Evolutionary conservation across 2,113 vertebrate genomes (phyloP).

Genomic region (Sakesphorus luctuosus): DNA sequence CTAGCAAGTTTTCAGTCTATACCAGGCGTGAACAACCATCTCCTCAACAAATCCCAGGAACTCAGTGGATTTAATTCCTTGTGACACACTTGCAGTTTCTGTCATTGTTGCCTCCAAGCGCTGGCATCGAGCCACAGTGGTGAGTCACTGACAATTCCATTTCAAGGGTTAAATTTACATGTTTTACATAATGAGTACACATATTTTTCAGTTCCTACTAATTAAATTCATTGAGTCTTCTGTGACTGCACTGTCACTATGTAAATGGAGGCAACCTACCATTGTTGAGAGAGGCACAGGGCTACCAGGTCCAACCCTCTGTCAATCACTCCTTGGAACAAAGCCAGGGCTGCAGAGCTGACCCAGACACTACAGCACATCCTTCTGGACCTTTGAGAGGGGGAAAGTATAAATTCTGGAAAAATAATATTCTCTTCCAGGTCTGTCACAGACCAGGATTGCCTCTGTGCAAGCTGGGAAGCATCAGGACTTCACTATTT

Average conservation of each 20-base stretch:
- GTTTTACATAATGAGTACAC: conserved; percentile 65
- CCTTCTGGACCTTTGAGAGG: neutral
- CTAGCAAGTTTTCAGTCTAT: neutral
- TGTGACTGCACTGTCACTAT: conserved; percentile 30
- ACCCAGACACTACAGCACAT: neutral
- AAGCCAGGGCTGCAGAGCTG: conserved; percentile 18
- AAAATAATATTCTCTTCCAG: neutral
- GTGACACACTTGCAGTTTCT: neutral
- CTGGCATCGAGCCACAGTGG: conserved; percentile 21
- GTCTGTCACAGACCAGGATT: neutral
- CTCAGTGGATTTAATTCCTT: conserved; percentile 22
- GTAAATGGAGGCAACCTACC: conserved; percentile 41
- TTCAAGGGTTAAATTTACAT: conserved; percentile 66
- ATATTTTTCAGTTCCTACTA: conserved; percentile 43
- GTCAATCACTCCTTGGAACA: conserved; percentile 15
- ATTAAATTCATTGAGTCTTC: conserved; percentile 64
- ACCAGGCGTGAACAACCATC: neutral
- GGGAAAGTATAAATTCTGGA: neutral
- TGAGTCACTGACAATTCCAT: conserved; percentile 7
- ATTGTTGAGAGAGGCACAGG: neutral
- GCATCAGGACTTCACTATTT: neutral
- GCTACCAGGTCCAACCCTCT: neutral
- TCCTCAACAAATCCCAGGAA: neutral
- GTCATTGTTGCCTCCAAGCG: neutral
- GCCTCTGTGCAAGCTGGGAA: neutral